Conservation (phyloP, 2,797 vertebrate species). For the Erithacus rubecula region DNA sequence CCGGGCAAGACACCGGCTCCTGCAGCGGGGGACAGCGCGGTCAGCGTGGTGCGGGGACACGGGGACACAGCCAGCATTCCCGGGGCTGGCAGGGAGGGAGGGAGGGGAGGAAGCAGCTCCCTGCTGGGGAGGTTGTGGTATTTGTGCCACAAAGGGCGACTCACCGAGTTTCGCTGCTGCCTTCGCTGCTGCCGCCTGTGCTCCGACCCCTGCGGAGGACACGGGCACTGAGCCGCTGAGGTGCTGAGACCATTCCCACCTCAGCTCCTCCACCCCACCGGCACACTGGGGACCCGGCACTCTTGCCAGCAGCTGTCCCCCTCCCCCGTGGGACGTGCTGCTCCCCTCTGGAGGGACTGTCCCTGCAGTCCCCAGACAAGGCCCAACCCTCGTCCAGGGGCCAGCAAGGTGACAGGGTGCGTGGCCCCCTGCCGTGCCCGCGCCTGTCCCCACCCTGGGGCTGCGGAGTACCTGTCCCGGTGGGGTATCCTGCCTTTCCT, state of each 20-base stretch:
- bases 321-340: neutral
- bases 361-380: neutral
- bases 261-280: neutral
- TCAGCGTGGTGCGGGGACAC: neutral
- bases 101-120: neutral
- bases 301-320: neutral
- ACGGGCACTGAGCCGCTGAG: neutral
- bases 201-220: constrained; percentile 79
- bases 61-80: neutral
- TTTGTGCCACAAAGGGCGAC: accelerated
- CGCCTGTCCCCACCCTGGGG: neutral
- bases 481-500: constrained; percentile 87
- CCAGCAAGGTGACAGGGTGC: accelerated
- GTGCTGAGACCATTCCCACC: neutral
- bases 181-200: constrained; percentile 79
- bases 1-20: constrained; percentile 50
- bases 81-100: neutral
- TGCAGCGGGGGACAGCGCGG: neutral
- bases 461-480: constrained; percentile 83
- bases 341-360: neutral
- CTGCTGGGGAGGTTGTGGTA: neutral
- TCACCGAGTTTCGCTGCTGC: constrained; percentile 76
- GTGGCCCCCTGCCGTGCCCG: accelerated
- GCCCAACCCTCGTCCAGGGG: neutral
- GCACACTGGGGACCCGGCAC: neutral